A percentile compares a stretch with the other conserved stretches of the same genome.
Conservation (phyloP, 2,113 vertebrate species). For the Strix uralensis region DNA sequence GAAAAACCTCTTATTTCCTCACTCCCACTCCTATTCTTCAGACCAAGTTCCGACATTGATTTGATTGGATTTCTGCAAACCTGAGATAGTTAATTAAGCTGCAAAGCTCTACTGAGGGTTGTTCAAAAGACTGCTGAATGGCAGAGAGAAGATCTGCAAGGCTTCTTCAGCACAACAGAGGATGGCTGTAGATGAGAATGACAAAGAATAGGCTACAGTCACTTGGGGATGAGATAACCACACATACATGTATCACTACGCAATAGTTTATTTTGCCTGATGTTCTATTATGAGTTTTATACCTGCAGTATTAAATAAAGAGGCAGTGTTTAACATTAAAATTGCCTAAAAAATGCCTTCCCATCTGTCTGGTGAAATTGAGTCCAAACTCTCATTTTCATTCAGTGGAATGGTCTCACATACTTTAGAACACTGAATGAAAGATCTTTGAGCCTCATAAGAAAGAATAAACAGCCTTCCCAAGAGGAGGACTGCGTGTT, state of each 20-base stretch:
- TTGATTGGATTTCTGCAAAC: neutral
- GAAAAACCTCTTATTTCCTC: neutral
- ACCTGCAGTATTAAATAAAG: neutral
- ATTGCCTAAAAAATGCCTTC: neutral
- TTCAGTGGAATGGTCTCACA: neutral
- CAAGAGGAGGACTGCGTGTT: neutral
- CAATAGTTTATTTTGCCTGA: neutral
- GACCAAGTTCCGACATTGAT: neutral
- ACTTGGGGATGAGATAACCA: neutral
- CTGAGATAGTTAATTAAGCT: neutral
- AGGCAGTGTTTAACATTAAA: neutral
- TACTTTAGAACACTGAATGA: neutral
- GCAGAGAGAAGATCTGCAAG: neutral
- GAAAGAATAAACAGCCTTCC: neutral
- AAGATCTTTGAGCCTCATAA: neutral
- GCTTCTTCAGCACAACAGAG: neutral
- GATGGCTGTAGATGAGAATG: neutral
- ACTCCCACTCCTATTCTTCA: neutral
- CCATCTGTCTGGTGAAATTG: neutral
- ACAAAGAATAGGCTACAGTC: neutral
- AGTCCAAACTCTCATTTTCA: neutral
- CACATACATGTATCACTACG: rapidly evolving
- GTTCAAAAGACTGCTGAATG: neutral
- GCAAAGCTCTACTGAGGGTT: neutral
- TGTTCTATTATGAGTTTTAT: neutral